Evolutionary conservation across 2,888 invertebrate species (phyloP), one percentile per base, ranked within the genome.

Genomic region (Himalopsyche anomala): DNA sequence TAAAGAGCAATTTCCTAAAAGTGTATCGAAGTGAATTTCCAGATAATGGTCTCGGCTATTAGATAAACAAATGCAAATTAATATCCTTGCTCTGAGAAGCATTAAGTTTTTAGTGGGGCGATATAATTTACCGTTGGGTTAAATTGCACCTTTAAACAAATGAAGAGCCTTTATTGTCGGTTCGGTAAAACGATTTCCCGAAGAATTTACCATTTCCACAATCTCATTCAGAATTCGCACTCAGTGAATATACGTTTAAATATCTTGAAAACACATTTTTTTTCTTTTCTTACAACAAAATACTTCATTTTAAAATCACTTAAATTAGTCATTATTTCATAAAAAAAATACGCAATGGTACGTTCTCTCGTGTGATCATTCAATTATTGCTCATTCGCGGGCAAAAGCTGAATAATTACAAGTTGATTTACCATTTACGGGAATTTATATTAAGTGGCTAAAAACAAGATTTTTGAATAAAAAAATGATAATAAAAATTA

Each of bases 91-190:
- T 36, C 36, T 74, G 17, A 51, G 55, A 55, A 55, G 55, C 82
- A 55, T 51, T 38, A 38, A 55, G 82, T 55, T 82, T 82, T 38
- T 82, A 54, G 74, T 74, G 38, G 74, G 74, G 74, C 36, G 36
- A 74, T 74, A 74, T 74, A 74, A 74, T 74, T 74, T 74, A 82
- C 54, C 36, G 55, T 82, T 82, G 82, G 82, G 51, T 82, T 74
- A 74, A 74, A 74, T 74, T 74, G 38, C 74, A 74, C 80, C 45
- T 80, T 80, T 51, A 80, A 80, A 80, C 51, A 85, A 85, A 85
- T 83, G 83, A 83, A 82, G 82, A 83, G 54, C 69, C 85, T 85
- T 85, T 83, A 85, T 85, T 81, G 85, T 85, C 82, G 85, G 85
- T 85, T 85, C 54, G 80, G 85, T 80, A 56, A 85, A 85, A 83